Base-by-base conservation (phyloP, 2,113 vertebrate genomes). In the Epinephelus cyanopodus region DNA sequence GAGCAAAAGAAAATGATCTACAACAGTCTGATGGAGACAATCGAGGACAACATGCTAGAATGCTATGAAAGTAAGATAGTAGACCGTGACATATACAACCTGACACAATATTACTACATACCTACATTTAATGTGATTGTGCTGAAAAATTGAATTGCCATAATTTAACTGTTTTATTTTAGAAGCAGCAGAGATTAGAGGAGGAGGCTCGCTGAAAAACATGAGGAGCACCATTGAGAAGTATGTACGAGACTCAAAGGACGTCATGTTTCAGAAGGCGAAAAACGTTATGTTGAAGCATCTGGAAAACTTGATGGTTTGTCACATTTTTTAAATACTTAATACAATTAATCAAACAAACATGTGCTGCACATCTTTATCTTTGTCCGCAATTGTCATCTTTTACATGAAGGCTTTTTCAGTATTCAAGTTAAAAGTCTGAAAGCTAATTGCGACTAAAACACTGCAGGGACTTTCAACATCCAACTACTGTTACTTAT, bases 271-370 rank as follows among this genome's bases (percentile, higher is more conserved):
- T 69, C 13, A 71, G 3, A 0, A 0, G 21, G 77, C 90, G 0
- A 86, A 82, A 62, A 6, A 29, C 2, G 27, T 0, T 0, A 83
- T 91, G 76, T 21, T 85, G 56, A 4, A 3, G 0, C 3, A 13
- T 0, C 79, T 91, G 48, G 15, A 8, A 0, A 0, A 6, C 0
- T 12, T 88, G 21, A 77, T 18, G 83, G 89, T 90, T 63, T 74
- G 89, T 75, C 5, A 67, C 29, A 60, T 74, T 74, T 37, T 27
- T 10, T n/a, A 21, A 12, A 53, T 5, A 25, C 2, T 0, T 67
- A 5, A 17, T n/a, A n/a, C 1, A 1, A 29, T 56, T 21, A 23
- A 1, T 37, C 21, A 60, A 47, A 73, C 8, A n/a, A n/a, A n/a
- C n/a, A n/a, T n/a, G 23, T 37, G 1, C 18, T 73, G 10, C 12